phyloP scores from a whole-genome alignment of 2,113 vertebrate genomes.

The Mugil cephalus region DNA sequence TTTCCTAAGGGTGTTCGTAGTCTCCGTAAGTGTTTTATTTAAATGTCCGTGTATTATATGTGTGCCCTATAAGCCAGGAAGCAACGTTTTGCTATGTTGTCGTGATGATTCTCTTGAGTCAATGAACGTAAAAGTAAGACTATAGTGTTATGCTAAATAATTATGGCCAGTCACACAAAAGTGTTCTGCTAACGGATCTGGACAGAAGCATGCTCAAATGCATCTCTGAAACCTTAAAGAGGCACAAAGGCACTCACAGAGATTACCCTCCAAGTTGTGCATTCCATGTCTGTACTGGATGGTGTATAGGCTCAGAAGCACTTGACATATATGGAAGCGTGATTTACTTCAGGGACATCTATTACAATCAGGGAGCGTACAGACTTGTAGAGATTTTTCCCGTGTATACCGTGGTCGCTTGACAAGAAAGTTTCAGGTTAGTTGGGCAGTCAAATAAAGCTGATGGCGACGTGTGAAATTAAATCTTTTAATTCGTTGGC shows the following conservation, averaged over 20 bases:
- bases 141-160: constrained; percentile 3
- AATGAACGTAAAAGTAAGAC: not conserved
- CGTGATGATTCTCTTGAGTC: too few species aligned
- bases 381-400: not conserved
- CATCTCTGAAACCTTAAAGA: constrained; percentile 1
- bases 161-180: constrained; percentile 32
- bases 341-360: not conserved
- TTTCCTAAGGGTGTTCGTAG: too few species aligned
- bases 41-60: too few species aligned
- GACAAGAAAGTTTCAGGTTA: not conserved
- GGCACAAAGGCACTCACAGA: not conserved
- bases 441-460: too few species aligned
- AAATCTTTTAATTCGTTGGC: too few species aligned
- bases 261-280: too few species aligned
- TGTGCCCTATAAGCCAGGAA: too few species aligned
- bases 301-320: not conserved
- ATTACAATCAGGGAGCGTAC: not conserved
- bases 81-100: too few species aligned
- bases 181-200: constrained; percentile 25
- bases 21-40: too few species aligned
- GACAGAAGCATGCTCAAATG: not conserved
- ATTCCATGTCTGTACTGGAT: not conserved
- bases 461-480: too few species aligned
- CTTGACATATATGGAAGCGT: not conserved
- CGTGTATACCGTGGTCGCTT: not conserved